phyloP scores from a whole-genome alignment of 2,113 vertebrate genomes.

The Plectropomus leopardus region DNA sequence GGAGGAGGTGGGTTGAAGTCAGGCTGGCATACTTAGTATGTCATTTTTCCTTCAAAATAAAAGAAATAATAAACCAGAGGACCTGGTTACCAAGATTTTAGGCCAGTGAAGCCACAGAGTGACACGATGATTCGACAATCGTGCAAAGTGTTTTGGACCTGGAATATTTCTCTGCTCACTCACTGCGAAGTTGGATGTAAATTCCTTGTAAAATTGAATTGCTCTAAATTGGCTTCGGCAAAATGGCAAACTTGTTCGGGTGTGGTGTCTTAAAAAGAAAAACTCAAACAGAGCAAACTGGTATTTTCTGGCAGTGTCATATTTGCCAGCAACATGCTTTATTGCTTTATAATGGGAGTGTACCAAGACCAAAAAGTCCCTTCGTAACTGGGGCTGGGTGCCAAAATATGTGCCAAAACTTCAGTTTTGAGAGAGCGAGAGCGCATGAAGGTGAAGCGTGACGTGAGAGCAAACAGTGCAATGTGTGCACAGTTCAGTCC shows the following conservation, averaged over 20 bases:
- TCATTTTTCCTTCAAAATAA: neutral
- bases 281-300: too few species aligned
- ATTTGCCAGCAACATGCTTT: neutral
- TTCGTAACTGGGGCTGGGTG: neutral
- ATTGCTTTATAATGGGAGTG: neutral
- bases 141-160: neutral
- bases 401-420: too few species aligned
- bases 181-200: neutral
- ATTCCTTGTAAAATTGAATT: neutral
- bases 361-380: too few species aligned
- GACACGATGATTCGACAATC: neutral
- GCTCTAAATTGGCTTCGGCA: neutral
- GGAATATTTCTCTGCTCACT: neutral
- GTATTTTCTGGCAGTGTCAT: neutral
- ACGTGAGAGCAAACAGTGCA: too few species aligned
- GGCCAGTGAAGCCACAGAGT: neutral
- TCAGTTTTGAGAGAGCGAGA: too few species aligned
- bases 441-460: too few species aligned
- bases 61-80: neutral
- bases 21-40: neutral
- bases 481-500: too few species aligned
- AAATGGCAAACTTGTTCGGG: neutral
- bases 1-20: slow-evolving; percentile 59
- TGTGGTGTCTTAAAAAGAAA: neutral
- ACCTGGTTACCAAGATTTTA: neutral